phyloP scores from a whole-genome alignment of 2,797 vertebrate species.

The Amblyraja radiata region DNA sequence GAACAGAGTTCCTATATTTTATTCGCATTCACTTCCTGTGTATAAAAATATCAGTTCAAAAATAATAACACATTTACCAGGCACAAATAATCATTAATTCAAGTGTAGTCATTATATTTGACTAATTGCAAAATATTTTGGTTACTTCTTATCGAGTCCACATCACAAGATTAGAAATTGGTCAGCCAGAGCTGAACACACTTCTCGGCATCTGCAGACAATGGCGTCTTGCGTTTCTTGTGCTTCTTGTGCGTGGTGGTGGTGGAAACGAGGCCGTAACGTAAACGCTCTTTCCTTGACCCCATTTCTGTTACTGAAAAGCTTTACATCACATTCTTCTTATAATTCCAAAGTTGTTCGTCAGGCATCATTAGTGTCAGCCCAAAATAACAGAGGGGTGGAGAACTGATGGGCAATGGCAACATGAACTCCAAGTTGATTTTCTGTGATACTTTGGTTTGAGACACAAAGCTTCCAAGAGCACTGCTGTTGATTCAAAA shows the following conservation, averaged over 20 bases:
- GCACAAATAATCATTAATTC: background rate
- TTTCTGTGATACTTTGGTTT: background rate
- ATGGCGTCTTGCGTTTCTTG: too few relatives aligned
- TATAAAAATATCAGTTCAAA: background rate
- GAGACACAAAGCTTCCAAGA: background rate
- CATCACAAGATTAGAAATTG: too few relatives aligned
- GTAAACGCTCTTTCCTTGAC: too few relatives aligned
- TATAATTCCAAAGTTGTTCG: background rate
- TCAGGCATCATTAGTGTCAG: background rate
- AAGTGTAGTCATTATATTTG: background rate
- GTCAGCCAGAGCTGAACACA: too few relatives aligned
- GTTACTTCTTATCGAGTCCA: background rate
- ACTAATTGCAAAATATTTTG: background rate
- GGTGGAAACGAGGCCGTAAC: too few relatives aligned
- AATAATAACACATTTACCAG: background rate
- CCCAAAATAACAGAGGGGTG: background rate
- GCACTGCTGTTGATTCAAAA: background rate
- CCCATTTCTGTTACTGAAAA: background rate
- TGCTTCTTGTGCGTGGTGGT: too few relatives aligned
- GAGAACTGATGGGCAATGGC: background rate
- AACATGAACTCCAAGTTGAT: background rate
- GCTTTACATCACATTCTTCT: background rate
- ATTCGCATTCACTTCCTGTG: background rate
- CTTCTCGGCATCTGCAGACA: too few relatives aligned
- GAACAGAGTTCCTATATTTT: background rate